Evolutionary conservation across 2,888 invertebrate genomes (phyloP).

Genomic region (Gastracanthus pulcherrimus): DNA sequence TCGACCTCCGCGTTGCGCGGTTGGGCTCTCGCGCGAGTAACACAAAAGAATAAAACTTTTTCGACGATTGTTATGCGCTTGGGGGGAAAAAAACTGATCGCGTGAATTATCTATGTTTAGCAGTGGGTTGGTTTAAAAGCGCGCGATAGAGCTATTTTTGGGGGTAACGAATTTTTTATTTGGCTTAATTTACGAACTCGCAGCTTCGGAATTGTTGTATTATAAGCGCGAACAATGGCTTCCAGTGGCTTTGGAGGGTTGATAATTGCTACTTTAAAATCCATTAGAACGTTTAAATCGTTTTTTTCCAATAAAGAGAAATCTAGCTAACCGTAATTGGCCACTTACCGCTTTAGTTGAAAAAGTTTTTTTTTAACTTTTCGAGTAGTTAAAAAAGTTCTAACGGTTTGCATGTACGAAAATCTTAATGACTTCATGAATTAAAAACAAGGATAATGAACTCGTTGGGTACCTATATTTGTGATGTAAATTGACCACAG

Average conservation of each 20-base stretch:
- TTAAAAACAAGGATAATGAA: no score
- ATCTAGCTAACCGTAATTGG: neutral
- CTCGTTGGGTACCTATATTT: no score
- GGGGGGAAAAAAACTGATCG: neutral
- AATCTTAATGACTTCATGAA: neutral
- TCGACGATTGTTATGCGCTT: neutral
- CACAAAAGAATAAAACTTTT: neutral
- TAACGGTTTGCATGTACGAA: neutral
- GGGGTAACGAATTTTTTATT: no score
- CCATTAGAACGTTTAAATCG: neutral
- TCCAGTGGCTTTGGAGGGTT: neutral
- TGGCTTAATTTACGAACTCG: no score
- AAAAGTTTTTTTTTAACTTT: neutral
- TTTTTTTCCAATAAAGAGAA: neutral
- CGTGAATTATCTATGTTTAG: no score
- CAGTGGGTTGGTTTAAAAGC: no score
- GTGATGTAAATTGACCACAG: no score
- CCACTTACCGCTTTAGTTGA: neutral
- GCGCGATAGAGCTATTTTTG: no score
- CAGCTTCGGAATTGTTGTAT: neutral
- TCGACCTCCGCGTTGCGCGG: no score
- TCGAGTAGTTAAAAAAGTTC: neutral
- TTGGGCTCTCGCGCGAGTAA: neutral
- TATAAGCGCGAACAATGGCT: neutral
- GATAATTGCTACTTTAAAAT: conserved; percentile 3